Evolutionary conservation across 2,888 invertebrate genomes (phyloP).

Genomic region (Sphaerophoria rueppellii): DNA sequence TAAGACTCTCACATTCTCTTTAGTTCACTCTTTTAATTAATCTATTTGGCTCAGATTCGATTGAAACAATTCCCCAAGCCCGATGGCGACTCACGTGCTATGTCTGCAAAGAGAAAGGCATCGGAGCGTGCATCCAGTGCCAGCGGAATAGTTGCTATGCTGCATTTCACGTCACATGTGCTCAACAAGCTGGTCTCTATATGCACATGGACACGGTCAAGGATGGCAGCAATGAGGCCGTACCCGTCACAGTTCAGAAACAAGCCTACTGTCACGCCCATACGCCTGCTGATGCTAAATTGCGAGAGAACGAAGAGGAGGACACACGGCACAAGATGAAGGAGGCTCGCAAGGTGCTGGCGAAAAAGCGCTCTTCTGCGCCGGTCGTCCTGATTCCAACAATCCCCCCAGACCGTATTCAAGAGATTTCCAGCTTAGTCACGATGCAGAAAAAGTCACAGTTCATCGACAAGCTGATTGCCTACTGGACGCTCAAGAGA

Average conservation of each 20-base stretch:
- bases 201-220: conserved; percentile 98
- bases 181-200: conserved; percentile 95
- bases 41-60: conserved; percentile 87
- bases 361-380: conserved; percentile 93
- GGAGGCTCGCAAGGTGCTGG: conserved; percentile 92
- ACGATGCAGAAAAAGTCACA: conserved; percentile 89
- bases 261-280: conserved; percentile 98
- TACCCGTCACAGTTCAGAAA: conserved; percentile 94
- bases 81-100: conserved; percentile 98
- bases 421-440: conserved; percentile 92
- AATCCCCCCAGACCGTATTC: conserved; percentile 93
- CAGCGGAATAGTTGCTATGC: conserved; percentile 98
- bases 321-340: conserved; percentile 92
- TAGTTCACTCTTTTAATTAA: neutral
- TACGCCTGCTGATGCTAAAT: conserved; percentile 83
- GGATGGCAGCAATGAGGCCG: conserved; percentile 84
- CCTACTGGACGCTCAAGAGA: conserved; percentile 98
- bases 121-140: conserved; percentile 99
- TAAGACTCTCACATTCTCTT: conserved; percentile 78
- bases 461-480: conserved; percentile 93
- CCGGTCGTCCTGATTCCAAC: conserved; percentile 97
- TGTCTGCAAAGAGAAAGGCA: conserved; percentile 95
- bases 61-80: conserved; percentile 97
- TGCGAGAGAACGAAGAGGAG: conserved; percentile 83
- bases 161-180: conserved; percentile 99